These are phyloP conservation scores for Acheta domesticus DNA, from an alignment of 2,888 invertebrate species.

Conservation along the genomic window DNA sequence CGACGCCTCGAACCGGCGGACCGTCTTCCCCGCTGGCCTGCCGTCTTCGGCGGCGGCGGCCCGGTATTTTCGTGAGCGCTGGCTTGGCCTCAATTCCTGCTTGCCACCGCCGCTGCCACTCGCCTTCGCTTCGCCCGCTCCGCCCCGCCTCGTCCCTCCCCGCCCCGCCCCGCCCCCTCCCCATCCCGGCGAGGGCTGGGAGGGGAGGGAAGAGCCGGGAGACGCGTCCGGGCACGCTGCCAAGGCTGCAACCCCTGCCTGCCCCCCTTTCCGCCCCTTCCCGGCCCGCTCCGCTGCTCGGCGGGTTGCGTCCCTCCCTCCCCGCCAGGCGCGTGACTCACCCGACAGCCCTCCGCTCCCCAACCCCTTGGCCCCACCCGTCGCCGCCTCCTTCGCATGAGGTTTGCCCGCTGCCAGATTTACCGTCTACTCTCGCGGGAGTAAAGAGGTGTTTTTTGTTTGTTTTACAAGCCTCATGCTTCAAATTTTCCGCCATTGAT, in stretches of 20 bases:
- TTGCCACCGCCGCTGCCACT: conserved; percentile 21
- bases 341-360: neutral
- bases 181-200: neutral
- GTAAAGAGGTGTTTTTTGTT: conserved; percentile 11
- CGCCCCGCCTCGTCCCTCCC: neutral
- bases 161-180: conserved; percentile 4
- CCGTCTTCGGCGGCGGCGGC: neutral
- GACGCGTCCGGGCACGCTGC: conserved; percentile 21
- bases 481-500: neutral
- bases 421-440: neutral
- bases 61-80: conserved; percentile 18
- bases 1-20: neutral
- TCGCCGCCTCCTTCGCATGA: neutral
- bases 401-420: neutral
- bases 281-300: conserved; percentile 42
- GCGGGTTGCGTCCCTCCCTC: neutral
- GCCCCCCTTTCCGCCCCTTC: conserved; percentile 41
- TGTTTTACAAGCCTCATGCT: neutral
- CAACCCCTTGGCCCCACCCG: neutral
- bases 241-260: conserved; percentile 12
- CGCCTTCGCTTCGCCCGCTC: neutral
- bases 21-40: neutral
- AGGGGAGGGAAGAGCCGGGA: conserved; percentile 22
- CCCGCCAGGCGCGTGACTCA: neutral
- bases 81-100: neutral